These are phyloP conservation scores for Pemphredon lugubris DNA, from an alignment of 2,888 invertebrate species.

Conservation along the genomic window DNA sequence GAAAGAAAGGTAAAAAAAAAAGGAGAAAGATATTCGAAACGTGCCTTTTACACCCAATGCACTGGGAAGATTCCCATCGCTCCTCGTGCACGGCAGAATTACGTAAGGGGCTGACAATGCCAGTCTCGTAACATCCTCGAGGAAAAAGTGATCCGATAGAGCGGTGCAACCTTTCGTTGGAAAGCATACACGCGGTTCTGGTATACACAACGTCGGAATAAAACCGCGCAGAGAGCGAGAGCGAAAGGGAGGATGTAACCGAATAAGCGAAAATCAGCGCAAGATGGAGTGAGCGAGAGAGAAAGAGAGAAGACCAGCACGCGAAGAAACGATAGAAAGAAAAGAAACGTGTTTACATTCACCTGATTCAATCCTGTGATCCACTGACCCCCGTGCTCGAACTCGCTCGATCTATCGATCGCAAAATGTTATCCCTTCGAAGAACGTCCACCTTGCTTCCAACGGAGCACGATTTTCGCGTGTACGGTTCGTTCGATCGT, in stretches of 20 bases:
- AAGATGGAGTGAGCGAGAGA: no score
- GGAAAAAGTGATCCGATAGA: conserved; percentile 53
- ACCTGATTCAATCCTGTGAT: conserved; percentile 35
- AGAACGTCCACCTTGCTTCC: no score
- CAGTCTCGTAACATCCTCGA: conserved; percentile 70
- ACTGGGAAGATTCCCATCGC: conserved; percentile 72
- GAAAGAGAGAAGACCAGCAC: no score
- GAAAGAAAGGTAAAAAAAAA: background rate
- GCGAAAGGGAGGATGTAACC: background rate
- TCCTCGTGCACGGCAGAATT: conserved; percentile 60
- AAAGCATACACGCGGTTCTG: conserved; percentile 17
- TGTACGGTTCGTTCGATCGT: no score
- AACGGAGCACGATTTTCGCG: no score
- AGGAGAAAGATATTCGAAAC: conserved; percentile 8
- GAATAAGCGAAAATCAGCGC: background rate
- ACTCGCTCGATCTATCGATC: background rate
- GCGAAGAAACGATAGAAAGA: background rate
- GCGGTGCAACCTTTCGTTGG: conserved; percentile 35
- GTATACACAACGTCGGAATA: background rate
- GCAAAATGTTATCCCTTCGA: no score
- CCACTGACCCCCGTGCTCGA: background rate
- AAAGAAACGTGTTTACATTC: conserved; percentile 50
- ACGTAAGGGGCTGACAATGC: conserved; percentile 66
- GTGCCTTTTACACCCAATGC: conserved; percentile 31
- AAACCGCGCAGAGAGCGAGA: background rate